phyloP scores from a whole-genome alignment of 2,888 invertebrate species.

The Drosophila austrosaltans region DNA sequence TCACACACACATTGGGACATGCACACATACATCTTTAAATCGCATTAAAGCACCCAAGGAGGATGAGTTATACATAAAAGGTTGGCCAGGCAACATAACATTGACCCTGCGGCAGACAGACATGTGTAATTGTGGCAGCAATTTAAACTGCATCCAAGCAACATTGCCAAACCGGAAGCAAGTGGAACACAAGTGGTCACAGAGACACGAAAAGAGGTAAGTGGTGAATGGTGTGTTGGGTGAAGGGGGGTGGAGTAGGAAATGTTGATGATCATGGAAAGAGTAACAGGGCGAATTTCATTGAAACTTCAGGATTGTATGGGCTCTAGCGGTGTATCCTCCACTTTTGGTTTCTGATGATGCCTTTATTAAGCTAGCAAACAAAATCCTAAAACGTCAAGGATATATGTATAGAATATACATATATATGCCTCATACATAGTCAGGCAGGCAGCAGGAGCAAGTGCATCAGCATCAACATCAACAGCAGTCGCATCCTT shows the following conservation, averaged over 20 bases:
- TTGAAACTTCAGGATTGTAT: constrained; percentile 57
- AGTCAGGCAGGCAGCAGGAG: constrained; percentile 50
- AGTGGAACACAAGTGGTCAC: constrained; percentile 57
- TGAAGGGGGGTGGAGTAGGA: background rate
- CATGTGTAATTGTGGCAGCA: constrained; percentile 79
- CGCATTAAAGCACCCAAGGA: constrained; percentile 48
- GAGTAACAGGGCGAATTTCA: constrained; percentile 32
- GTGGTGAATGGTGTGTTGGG: background rate
- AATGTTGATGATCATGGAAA: background rate
- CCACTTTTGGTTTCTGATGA: constrained; percentile 48
- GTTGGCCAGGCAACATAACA: constrained; percentile 60
- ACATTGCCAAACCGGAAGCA: constrained; percentile 69
- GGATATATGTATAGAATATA: constrained; percentile 54
- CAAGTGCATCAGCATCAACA: constrained; percentile 51
- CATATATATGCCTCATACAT: constrained; percentile 53
- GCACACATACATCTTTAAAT: constrained; percentile 44
- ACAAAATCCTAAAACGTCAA: constrained; percentile 75
- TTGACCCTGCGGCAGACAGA: constrained; percentile 68
- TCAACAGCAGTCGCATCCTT: constrained; percentile 62
- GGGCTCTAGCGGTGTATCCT: constrained; percentile 32
- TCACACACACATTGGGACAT: background rate
- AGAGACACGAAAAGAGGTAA: constrained; percentile 6
- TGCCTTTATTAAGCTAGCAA: constrained; percentile 76
- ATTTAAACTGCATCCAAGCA: constrained; percentile 70
- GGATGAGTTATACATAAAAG: constrained; percentile 20